These are phyloP conservation scores for Podiceps cristatus DNA, from an alignment of 2,113 vertebrate genomes.

Conservation along the genomic window DNA sequence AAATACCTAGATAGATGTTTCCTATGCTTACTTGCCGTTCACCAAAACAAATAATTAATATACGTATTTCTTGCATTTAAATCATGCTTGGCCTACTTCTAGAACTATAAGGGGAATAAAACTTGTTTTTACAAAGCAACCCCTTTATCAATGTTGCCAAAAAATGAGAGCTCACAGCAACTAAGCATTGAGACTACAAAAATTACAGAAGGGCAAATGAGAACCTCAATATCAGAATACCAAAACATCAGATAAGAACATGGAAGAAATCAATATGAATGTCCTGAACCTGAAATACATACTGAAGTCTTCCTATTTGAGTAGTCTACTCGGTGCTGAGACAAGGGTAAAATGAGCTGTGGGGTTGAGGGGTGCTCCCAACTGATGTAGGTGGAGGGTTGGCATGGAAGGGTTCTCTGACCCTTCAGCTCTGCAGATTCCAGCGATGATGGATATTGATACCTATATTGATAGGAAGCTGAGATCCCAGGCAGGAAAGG, in stretches of 20 bases:
- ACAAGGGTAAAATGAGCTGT: background rate
- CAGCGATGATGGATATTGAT: background rate
- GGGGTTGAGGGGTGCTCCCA: fast-evolving
- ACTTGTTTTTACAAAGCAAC: slow-evolving; percentile 37
- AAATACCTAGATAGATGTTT: slow-evolving; percentile 24
- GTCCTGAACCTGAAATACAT: background rate
- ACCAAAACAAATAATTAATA: slow-evolving; percentile 54
- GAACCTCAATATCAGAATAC: background rate
- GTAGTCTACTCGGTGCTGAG: background rate
- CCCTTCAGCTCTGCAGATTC: background rate
- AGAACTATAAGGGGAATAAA: slow-evolving; percentile 63
- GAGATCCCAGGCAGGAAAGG: fast-evolving
- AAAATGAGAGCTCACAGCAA: slow-evolving; percentile 29
- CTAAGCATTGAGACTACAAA: background rate
- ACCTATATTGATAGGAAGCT: background rate
- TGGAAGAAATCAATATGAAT: background rate
- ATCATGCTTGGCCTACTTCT: slow-evolving; percentile 61
- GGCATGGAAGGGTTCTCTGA: background rate
- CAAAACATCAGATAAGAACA: background rate
- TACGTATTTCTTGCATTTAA: slow-evolving; percentile 54
- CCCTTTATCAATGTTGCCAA: slow-evolving; percentile 26
- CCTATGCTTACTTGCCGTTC: slow-evolving; percentile 9
- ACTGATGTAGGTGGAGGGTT: background rate
- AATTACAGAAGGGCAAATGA: background rate
- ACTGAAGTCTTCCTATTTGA: background rate